Conservation (phyloP, 2,888 invertebrate genomes). For the Drosophila borborema region DNA sequence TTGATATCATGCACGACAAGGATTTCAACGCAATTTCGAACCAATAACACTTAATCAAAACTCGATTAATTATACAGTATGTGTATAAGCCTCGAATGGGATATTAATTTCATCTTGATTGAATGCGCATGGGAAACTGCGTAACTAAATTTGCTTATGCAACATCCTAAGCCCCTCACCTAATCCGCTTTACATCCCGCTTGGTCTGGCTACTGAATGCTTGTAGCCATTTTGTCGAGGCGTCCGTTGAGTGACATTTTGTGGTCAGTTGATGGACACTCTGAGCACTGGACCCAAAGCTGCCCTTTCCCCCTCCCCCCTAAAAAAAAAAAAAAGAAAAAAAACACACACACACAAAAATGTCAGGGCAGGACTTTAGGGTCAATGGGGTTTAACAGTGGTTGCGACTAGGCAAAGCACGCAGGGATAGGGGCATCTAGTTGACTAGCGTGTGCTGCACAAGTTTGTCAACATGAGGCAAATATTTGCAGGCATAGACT, state of each 20-base stretch:
- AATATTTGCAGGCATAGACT: conserved; percentile 71
- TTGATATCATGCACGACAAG: background rate
- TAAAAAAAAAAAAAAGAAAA: no score
- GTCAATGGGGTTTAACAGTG: conserved; percentile 42
- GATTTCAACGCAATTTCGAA: background rate
- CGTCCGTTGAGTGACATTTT: conserved; percentile 68
- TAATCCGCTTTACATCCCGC: background rate
- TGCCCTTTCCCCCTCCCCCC: background rate
- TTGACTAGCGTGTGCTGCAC: conserved; percentile 36
- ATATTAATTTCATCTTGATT: conserved; percentile 8
- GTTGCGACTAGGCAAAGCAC: background rate
- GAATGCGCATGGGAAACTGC: conserved; percentile 1
- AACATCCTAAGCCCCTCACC: background rate
- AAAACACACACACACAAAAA: conserved; percentile 27
- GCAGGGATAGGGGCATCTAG: background rate
- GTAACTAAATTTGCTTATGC: background rate
- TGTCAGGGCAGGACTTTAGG: conserved; percentile 35
- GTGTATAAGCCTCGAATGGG: background rate
- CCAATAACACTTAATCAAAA: background rate
- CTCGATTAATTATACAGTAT: conserved; percentile 7
- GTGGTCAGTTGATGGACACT: conserved; percentile 71
- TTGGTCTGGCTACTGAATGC: conserved; percentile 25
- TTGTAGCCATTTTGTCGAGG: conserved; percentile 46
- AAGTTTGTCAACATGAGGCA: conserved; percentile 71
- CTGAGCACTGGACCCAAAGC: conserved; percentile 30